Evolutionary conservation across 1,140 invertebrate genomes (phyloP), one percentile per base, ranked within the genome.

Genomic region (Drosophila lacertosa): DNA sequence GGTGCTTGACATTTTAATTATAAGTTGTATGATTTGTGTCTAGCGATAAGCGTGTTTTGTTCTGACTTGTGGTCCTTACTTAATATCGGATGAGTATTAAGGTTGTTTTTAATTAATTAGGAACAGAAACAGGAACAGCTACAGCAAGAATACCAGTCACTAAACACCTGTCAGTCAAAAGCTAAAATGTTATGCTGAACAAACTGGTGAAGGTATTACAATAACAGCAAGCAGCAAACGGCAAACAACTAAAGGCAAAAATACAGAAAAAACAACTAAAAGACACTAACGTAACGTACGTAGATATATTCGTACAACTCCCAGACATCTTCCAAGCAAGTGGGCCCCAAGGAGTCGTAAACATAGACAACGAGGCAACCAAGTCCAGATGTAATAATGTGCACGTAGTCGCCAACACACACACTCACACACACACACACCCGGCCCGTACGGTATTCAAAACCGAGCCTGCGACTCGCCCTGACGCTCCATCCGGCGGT

Each of bases 321-420:
- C 81, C 81, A 53, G 58, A 77, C 81, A 86, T 80, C 81, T 86
- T 77, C 77, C 86, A 82, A 86, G 86, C 81, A 86, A 86, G 81
- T 86, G 77, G 81, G 58, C 81, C 81, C 81, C 69, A 65, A 86
- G 81, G 81, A 86, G 73, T 86, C 81, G 81, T 86, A 86, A 86
- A 86, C 81, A 86, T 86, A 65, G 64, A 58, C 77, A 69, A 63
- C 35, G 37, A 18, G 37, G 11, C 47, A 62, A 50, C 37, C 47
- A 57, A 66, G 76, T 77, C 77, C 65, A 53, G 22, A 59, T 51
- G 50, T 44, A 42, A 65, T 55, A 65, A 16, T 44, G 13, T 50
- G 59, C 58, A 68, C 65, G 57, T 68, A 59, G 55, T 40, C 47
- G 6, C 11, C 11, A 50, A 26, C 18, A n/a, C 64, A 20, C 32